These are phyloP conservation scores for Selene dorsalis DNA, from an alignment of 2,797 vertebrate genomes.

Conservation along the genomic window DNA sequence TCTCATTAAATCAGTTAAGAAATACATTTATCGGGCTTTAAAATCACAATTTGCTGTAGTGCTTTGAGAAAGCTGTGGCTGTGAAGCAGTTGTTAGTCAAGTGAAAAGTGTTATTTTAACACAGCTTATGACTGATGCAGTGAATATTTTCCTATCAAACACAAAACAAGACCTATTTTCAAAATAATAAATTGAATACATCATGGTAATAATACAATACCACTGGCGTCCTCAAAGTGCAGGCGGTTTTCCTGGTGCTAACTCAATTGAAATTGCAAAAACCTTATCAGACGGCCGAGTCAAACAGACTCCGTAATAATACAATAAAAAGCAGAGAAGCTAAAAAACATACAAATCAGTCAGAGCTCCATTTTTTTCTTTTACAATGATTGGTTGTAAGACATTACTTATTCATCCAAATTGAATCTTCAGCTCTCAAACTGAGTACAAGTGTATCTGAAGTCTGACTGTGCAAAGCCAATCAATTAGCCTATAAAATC, in stretches of 20 bases:
- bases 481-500: constrained; percentile 65
- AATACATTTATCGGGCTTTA: background rate
- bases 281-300: constrained; percentile 13
- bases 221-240: constrained; percentile 15
- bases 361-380: constrained; percentile 4
- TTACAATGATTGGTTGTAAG: constrained; percentile 34
- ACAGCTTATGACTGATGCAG: background rate
- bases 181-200: constrained; percentile 15
- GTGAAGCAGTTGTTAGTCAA: background rate
- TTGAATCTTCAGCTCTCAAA: constrained; percentile 46
- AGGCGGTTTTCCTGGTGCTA: constrained; percentile 14
- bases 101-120: constrained; percentile 6
- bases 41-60: constrained; percentile 4
- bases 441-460: constrained; percentile 43
- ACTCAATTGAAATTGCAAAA: constrained; percentile 24
- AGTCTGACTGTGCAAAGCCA: constrained; percentile 51
- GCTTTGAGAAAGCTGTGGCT: background rate
- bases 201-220: constrained; percentile 7
- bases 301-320: constrained; percentile 19
- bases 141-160: background rate
- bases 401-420: constrained; percentile 63
- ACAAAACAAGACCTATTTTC: constrained; percentile 9
- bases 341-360: constrained; percentile 9
- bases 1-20: background rate
- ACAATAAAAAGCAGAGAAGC: constrained; percentile 23